Evolutionary conservation across 2,888 invertebrate species (phyloP).

Genomic region (Meiosimyza decipiens): DNA sequence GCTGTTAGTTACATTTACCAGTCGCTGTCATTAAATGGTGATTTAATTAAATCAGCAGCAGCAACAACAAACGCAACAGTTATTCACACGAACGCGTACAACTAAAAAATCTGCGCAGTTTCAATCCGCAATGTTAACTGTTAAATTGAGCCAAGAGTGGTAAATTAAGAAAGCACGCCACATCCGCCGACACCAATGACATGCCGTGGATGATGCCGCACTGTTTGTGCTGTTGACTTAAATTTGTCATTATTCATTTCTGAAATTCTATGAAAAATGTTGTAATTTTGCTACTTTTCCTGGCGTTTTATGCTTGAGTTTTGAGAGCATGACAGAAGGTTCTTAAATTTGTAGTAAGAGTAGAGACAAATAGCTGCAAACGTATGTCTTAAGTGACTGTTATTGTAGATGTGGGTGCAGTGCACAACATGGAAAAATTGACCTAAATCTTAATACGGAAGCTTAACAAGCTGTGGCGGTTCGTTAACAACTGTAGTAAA

Average conservation of each 20-base stretch:
- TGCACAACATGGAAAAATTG: constrained; percentile 13
- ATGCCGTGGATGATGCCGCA: not conserved
- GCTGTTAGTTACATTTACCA: no score
- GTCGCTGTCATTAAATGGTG: not conserved
- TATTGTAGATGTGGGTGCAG: not conserved
- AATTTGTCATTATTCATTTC: constrained; percentile 19
- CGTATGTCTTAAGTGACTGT: not conserved
- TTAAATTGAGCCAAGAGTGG: constrained; percentile 15
- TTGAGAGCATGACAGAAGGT: constrained; percentile 23
- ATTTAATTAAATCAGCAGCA: constrained; percentile 42
- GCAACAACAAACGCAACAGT: constrained; percentile 20
- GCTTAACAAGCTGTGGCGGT: constrained; percentile 1
- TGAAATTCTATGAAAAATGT: constrained; percentile 7
- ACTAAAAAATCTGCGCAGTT: not conserved
- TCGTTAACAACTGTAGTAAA: not conserved
- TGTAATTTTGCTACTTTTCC: constrained; percentile 4
- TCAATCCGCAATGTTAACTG: constrained; percentile 5
- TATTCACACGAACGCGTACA: constrained; percentile 25
- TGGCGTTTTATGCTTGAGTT: not conserved
- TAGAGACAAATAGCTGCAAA: constrained; percentile 11
- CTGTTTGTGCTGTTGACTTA: constrained; percentile 29
- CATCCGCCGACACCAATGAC: no score
- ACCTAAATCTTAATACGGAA: constrained; percentile 15
- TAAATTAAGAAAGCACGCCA: not conserved
- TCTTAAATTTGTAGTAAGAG: not conserved